These are phyloP conservation scores for Tringa solitaria DNA, from an alignment of 2,113 vertebrate species.

Conservation along the genomic window DNA sequence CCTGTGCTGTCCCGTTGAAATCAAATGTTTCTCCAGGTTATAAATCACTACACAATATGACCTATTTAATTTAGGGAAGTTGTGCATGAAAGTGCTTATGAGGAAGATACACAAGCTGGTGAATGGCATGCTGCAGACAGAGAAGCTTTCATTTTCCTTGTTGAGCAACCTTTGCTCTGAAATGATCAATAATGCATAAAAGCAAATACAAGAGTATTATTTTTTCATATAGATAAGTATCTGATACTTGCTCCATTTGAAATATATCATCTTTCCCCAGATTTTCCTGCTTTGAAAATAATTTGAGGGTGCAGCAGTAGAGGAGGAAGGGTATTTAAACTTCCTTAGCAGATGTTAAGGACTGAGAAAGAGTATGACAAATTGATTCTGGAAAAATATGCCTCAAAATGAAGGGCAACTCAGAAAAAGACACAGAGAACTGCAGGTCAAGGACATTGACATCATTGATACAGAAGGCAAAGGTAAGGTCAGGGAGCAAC, in stretches of 20 bases:
- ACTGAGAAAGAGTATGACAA: background rate
- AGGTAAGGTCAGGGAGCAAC: background rate
- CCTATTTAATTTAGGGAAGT: slow-evolving; percentile 37
- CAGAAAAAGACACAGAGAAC: background rate
- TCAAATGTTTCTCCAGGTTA: background rate
- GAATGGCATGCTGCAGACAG: background rate
- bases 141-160: background rate
- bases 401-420: background rate
- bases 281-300: background rate
- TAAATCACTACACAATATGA: background rate
- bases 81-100: background rate
- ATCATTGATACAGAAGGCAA: background rate
- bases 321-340: background rate
- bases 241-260: background rate
- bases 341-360: background rate
- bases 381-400: background rate
- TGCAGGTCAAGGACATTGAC: background rate
- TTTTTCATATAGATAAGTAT: background rate
- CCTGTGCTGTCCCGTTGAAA: slow-evolving; percentile 19
- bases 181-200: background rate
- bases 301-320: background rate
- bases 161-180: background rate
- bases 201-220: background rate
- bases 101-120: background rate
- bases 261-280: background rate